Evolutionary conservation across 2,888 invertebrate species (phyloP).

Genomic region (Choristoneura rosaceana): DNA sequence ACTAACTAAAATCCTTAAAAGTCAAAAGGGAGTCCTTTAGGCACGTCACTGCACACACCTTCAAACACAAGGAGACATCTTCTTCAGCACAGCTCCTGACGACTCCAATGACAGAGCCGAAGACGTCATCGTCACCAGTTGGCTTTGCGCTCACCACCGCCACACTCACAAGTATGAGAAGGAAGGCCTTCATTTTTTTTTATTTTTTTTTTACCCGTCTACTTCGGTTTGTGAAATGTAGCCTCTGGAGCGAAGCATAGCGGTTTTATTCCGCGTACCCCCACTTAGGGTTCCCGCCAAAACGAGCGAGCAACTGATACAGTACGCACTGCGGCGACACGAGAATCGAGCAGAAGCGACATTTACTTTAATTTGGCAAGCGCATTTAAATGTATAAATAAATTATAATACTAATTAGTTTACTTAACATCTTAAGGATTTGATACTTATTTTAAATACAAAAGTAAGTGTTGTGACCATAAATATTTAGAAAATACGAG

Average conservation of each 20-base stretch:
- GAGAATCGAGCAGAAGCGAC: conserved; percentile 55
- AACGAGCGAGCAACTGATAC: conserved; percentile 42
- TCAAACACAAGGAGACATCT: conserved; percentile 89
- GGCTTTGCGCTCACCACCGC: conserved; percentile 79
- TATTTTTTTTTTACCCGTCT: conserved; percentile 44
- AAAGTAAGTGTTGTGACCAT: too few species aligned
- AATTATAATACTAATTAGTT: too few species aligned
- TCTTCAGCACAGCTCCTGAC: conserved; percentile 89
- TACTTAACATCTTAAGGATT: too few species aligned
- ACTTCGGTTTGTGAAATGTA: conserved; percentile 71
- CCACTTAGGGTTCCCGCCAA: conserved; percentile 61
- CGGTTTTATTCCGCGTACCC: conserved; percentile 79
- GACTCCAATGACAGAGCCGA: conserved; percentile 88
- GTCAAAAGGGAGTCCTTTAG: conserved; percentile 46
- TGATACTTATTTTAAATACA: too few species aligned
- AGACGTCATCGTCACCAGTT: conserved; percentile 80
- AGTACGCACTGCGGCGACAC: conserved; percentile 47
- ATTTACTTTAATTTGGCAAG: neutral
- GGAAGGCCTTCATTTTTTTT: conserved; percentile 77
- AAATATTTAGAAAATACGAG: too few species aligned
- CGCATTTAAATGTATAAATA: neutral
- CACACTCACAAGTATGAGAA: conserved; percentile 79
- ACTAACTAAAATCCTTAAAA: neutral
- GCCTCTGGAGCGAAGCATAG: conserved; percentile 63
- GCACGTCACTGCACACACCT: conserved; percentile 85